Evolutionary conservation across 2,113 vertebrate species (phyloP).

Genomic region (Diphyllodes magnificus): DNA sequence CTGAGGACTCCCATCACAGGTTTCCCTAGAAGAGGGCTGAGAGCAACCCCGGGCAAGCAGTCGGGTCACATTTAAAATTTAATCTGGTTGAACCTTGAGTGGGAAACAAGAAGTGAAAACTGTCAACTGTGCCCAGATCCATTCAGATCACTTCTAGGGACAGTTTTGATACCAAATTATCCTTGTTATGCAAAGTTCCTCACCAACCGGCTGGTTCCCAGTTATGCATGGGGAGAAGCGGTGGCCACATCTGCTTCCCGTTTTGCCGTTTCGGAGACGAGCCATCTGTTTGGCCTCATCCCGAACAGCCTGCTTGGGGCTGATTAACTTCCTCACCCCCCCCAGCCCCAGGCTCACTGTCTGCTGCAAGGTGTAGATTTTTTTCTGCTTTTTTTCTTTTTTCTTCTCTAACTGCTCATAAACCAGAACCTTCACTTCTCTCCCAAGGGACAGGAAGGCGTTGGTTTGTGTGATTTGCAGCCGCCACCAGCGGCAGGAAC

Average conservation of each 20-base stretch:
- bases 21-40: neutral
- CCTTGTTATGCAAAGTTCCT: constrained; percentile 92
- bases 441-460: constrained; percentile 68
- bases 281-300: constrained; percentile 81
- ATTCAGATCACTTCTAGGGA: constrained; percentile 74
- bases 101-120: constrained; percentile 94
- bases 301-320: constrained; percentile 60
- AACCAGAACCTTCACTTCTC: constrained; percentile 64
- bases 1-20: rapidly evolving
- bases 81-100: constrained; percentile 46
- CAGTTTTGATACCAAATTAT: constrained; percentile 87
- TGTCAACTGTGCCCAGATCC: constrained; percentile 76
- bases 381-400: constrained; percentile 18
- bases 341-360: constrained; percentile 61
- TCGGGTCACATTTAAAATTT: constrained; percentile 1
- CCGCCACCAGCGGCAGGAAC: neutral
- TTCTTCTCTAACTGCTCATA: constrained; percentile 58
- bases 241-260: constrained; percentile 89
- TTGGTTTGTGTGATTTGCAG: constrained; percentile 63
- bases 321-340: constrained; percentile 72
- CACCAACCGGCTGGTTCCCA: constrained; percentile 80
- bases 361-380: constrained; percentile 71
- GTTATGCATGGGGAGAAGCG: constrained; percentile 78
- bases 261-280: constrained; percentile 79
- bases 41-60: neutral